Percentiles rank a stretch among this genome's conserved stretches.
phyloP scores from a whole-genome alignment of 2,113 vertebrate genomes.

The Suricata suricatta region DNA sequence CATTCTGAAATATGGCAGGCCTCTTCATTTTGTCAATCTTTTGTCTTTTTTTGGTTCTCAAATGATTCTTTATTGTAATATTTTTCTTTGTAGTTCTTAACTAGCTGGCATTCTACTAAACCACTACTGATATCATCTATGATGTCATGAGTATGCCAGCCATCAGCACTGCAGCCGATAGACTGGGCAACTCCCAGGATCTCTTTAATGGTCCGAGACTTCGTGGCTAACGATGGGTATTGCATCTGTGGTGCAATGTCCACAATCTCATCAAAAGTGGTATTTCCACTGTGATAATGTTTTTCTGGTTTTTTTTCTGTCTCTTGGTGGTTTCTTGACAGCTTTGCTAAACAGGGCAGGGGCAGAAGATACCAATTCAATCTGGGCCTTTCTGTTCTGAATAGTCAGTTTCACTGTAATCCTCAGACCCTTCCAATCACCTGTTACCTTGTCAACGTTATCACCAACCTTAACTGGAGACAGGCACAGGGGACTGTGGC shows the following conservation, averaged over 20 bases:
- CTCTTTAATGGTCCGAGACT: not conserved
- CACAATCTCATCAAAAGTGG: not conserved
- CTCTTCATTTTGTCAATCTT: constrained; percentile 15
- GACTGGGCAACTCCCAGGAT: not conserved
- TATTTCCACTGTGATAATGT: not conserved
- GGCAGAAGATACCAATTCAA: not conserved
- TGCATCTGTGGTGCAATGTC: not conserved
- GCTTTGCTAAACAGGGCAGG: not conserved
- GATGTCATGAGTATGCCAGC: not conserved
- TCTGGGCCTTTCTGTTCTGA: not conserved
- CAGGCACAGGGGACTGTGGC: not conserved
- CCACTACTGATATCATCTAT: not conserved
- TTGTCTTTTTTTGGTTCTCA: not conserved
- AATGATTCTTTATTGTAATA: not conserved
- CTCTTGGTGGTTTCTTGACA: not conserved
- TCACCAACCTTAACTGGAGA: not conserved
- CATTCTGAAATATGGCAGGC: not conserved
- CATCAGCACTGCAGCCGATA: not conserved
- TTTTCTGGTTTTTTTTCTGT: not conserved
- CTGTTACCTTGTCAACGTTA: not conserved
- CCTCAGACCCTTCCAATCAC: not conserved
- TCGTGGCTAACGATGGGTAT: not conserved
- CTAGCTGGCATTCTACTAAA: not conserved
- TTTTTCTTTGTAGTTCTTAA: not conserved
- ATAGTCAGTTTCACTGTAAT: not conserved